A percentile compares a stretch with the other conserved stretches of the same genome.
These are phyloP conservation scores for Xestobium rufovillosum DNA, from an alignment of 2,888 invertebrate genomes.

Conservation along the genomic window DNA sequence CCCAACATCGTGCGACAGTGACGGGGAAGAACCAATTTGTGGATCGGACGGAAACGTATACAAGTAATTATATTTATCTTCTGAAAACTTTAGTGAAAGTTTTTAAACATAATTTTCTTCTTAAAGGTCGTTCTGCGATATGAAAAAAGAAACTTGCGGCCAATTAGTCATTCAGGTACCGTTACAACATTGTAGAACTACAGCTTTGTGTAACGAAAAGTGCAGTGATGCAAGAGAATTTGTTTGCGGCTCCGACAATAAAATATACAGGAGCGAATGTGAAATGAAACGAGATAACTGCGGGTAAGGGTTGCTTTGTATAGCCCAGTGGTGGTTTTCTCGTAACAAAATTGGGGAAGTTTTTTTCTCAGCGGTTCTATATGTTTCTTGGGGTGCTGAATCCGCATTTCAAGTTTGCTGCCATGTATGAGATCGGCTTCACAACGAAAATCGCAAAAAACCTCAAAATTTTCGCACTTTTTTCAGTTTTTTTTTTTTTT, in stretches of 20 bases:
- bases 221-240: conserved; percentile 68
- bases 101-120: conserved; percentile 8
- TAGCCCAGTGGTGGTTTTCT: too few species aligned
- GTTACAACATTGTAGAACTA: conserved; percentile 75
- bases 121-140: conserved; percentile 80
- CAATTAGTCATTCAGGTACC: conserved; percentile 79
- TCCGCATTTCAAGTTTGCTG: too few species aligned
- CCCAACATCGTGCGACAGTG: conserved; percentile 51
- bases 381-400: too few species aligned
- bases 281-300: conserved; percentile 88
- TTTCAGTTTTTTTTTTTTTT: too few species aligned
- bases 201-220: conserved; percentile 71
- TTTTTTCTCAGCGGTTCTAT: too few species aligned
- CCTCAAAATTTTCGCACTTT: too few species aligned
- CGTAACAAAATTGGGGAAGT: too few species aligned
- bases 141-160: conserved; percentile 75
- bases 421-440: too few species aligned
- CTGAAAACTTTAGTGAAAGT: conserved; percentile 5
- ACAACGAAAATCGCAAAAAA: too few species aligned
- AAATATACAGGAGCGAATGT: conserved; percentile 84
- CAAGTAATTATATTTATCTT: conserved; percentile 46
- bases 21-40: conserved; percentile 67
- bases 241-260: conserved; percentile 84
- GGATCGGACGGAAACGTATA: conserved; percentile 88
- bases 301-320: conserved; percentile 53